Evolutionary conservation across 2,113 vertebrate species (phyloP), one percentile per base, ranked within the genome.

Genomic region (Leiothrix lutea): DNA sequence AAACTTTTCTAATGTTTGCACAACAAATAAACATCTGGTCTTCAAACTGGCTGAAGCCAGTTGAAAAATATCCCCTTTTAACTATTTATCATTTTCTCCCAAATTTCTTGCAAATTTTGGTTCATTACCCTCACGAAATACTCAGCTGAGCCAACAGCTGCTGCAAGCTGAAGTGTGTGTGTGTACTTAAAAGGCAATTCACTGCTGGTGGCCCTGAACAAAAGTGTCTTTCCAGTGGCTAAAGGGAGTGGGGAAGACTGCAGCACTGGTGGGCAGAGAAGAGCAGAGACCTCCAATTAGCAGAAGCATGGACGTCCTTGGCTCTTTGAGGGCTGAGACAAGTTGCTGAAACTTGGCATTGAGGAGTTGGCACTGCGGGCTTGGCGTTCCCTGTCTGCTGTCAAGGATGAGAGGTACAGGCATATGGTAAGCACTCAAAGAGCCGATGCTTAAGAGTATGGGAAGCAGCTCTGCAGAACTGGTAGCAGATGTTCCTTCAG

Each of bases 361-460:
- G 78, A 60, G 62, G 73, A 67, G 24, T 56, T 89, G 80, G 81
- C 73, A 35, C 50, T 6, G n/a, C 28, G 24, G 61, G 50, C 36
- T 81, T 80, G 88, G 87, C 66, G 8, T 21, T 60, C 21, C 6
- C 11, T 10, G 9, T 6, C 26, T 22, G 44, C 92, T 96, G 93
- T 88, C 74, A 94, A 44, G 36, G 61, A 50, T 78, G 83, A 90
- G 65, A 91, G 74, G 79, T 67, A 11, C 51, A 48, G 67, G 67
- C 95, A 95, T 90, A 92, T 92, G 94, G 93, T 58, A 10, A 86
- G 54, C 50, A 66, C 70, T 77, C 88, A 91, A 50, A 72, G 74
- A 86, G 88, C 70, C 90, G 58, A 11, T 70, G 77, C 88, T 74
- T 31, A 12, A 74, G 80, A 44, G 47, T 38, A 60, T 86, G 67